Evolutionary conservation across 2,113 vertebrate species (phyloP), one percentile per base, ranked within the genome.

Genomic region (Brachionichthys hirsutus): DNA sequence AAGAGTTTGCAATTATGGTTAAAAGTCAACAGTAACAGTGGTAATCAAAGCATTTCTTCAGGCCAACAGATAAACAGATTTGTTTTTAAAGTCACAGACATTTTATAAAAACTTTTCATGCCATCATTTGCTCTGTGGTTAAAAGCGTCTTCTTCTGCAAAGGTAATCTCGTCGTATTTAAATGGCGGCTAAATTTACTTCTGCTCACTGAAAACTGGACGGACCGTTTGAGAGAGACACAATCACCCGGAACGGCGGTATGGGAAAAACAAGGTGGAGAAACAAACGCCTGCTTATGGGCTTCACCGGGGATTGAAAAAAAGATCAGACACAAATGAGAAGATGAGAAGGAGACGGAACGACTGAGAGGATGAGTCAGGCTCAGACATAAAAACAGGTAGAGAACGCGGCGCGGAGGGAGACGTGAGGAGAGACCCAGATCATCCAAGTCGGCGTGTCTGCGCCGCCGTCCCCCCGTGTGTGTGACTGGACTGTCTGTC

Each of bases 371-470:
- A 89, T 77, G 83, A 87, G 84, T 81, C 84, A 76, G 87, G 85
- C 77, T 83, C 77, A 83, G 79, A 85, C 84, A 81, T 83, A 71
- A 85, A 87, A 88, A 78, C 82, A 84, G 84, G 79, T 83, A 83
- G 75, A 76, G 80, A 60, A 79, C 68, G 82, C 77, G 77, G 83
- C 70, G 62, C 73, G 19, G 48, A 50, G 72, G 66, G 63, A 77
- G 77, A 86, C 75, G 64, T 68, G 78, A 83, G 74, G 70, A 80
- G 84, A 78, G 70, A 85, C 72, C 19, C 22, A 76, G 80, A 87
- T 87, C 85, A 82, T 84, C 85, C 80, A 80, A 56, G 81, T 79
- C 62, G n/a, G 48, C 1, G 19, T 12, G 47, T 49, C 9, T 49
- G 47, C 48, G n/a, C 66, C 79, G 73, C 61, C 67, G 81, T 77